A percentile compares a stretch with the other conserved stretches of the same genome.
phyloP scores from a whole-genome alignment of 1,140 invertebrate species.

The Macrobrachium rosenbergii region DNA sequence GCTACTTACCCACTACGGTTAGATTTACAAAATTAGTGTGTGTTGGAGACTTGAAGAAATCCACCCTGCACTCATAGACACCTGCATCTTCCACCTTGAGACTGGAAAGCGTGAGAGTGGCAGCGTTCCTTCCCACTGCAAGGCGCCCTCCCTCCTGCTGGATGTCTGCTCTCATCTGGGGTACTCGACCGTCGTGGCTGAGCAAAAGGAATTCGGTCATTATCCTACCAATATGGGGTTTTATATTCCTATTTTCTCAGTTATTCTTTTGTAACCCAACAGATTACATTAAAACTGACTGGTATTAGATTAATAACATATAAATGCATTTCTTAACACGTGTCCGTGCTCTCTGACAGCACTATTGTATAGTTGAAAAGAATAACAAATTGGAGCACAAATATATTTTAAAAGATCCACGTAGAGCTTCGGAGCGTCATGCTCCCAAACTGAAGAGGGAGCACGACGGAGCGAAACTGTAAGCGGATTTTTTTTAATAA shows the following conservation, averaged over 20 bases:
- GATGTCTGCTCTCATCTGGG: constrained; percentile 45
- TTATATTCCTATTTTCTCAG: no score
- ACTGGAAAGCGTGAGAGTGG: constrained; percentile 64
- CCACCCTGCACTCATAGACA: constrained; percentile 70
- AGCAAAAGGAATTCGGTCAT: background rate
- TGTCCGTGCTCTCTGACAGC: background rate
- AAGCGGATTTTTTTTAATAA: no score
- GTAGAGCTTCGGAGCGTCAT: background rate
- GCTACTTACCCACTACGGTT: constrained; percentile 68
- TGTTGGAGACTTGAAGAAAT: constrained; percentile 70
- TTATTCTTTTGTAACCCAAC: no score
- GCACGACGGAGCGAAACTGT: no score
- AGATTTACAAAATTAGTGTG: constrained; percentile 69
- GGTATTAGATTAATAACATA: background rate
- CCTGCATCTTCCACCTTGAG: constrained; percentile 67
- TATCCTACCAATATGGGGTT: no score
- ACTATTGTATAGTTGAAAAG: no score
- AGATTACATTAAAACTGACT: background rate
- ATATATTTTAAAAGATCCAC: background rate
- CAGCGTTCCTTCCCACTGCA: constrained; percentile 54
- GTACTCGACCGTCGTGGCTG: constrained; percentile 57
- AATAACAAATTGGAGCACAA: background rate
- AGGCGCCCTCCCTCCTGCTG: constrained; percentile 38
- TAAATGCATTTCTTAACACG: background rate
- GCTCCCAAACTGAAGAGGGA: no score